Conservation (phyloP, 2,113 vertebrate genomes). For the Apodemus sylvaticus region DNA sequence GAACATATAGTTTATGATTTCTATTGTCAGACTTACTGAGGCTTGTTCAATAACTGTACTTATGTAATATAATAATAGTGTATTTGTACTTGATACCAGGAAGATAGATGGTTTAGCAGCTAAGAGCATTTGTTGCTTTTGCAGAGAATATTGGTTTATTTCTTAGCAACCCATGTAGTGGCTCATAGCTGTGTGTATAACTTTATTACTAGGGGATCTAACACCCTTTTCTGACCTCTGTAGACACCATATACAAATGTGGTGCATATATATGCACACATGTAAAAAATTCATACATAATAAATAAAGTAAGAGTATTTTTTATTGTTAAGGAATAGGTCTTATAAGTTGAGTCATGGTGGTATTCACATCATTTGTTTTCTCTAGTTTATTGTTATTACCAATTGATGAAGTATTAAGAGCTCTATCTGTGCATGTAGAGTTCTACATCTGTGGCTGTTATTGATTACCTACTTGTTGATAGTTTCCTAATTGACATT, state of each 20-base stretch:
- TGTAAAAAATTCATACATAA: neutral
- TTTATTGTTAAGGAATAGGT: neutral
- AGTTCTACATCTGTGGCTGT: neutral
- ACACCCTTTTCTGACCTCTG: neutral
- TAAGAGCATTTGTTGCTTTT: neutral
- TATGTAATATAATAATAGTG: neutral
- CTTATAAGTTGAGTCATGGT: neutral
- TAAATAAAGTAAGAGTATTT: neutral
- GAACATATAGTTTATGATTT: neutral
- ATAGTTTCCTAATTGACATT: neutral
- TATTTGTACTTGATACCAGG: neutral
- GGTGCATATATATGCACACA: neutral
- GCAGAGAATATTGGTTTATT: neutral
- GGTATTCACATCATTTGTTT: conserved; percentile 8
- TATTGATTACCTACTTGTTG: neutral
- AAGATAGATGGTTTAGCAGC: neutral
- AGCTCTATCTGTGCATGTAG: neutral
- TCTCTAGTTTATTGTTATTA: neutral
- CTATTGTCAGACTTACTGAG: neutral
- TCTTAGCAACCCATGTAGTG: neutral
- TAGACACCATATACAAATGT: no score
- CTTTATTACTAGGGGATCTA: neutral
- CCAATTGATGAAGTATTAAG: neutral
- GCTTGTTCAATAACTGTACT: neutral
- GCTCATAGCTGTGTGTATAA: neutral